Evolutionary conservation across 2,113 vertebrate genomes (phyloP), one percentile per base, ranked within the genome.

Genomic region (Pachycephala philippinensis): DNA sequence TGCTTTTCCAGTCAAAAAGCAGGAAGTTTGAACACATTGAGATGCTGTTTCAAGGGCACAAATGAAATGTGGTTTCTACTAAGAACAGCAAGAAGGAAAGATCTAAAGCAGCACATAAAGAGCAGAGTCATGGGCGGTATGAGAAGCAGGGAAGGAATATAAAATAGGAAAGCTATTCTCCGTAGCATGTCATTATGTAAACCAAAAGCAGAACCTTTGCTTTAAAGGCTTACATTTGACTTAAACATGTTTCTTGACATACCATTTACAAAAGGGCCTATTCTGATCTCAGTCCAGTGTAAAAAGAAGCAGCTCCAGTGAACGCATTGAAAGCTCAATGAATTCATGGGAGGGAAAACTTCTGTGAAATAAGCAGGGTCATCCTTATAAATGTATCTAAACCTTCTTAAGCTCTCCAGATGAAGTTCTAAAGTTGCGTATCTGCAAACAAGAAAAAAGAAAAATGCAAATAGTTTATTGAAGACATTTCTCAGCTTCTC

Each of bases 131-230:
- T 80, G 75, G 64, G 75, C 60, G 11, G 78, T 75, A 26, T 87
- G 65, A 76, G 72, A 86, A 80, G 33, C 63, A 79, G 35, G 21
- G 52, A 93, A 83, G 39, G 54, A 91, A 77, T 79, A 87, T 86
- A 93, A 96, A 90, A 88, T 77, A 90, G 50, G 85, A 95, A 95
- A 83, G 63, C 30, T 80, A 52, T 83, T 88, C 79, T 94, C 40
- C 42, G 49, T 39, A 87, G 64, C 30, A 17, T 90, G 69, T 91
- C 39, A 95, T 96, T 97, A 96, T 66, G 54, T 84, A 92, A 95
- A 96, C 84, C 92, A 93, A 95, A 96, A 96, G 42, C 84, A 90
- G 75, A 95, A 77, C 71, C 63, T 60, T 70, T 87, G 31, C 63
- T 94, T 85, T 89, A 83, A 85, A 96, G 59, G 54, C 75, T 91